Evolutionary conservation across 2,113 vertebrate species (phyloP).

Genomic region (Gnathonemus echidnorhynchus): DNA sequence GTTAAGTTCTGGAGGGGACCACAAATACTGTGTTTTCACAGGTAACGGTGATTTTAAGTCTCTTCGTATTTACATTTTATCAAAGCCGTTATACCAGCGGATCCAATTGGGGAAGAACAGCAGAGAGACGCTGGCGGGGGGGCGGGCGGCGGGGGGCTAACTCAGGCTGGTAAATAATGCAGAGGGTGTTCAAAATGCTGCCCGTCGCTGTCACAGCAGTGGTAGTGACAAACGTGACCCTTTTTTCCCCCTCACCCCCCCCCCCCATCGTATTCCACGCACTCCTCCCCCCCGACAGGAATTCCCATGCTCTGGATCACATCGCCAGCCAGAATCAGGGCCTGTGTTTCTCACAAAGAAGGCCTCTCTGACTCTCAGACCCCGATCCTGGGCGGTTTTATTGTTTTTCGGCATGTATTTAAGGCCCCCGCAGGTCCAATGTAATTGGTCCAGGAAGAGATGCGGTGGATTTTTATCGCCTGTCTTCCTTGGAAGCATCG

Average conservation of each 20-base stretch:
- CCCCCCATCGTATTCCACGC: neutral
- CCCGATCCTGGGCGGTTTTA: neutral
- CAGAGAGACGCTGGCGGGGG: slow-evolving; percentile 11
- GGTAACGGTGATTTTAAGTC: too few relatives aligned
- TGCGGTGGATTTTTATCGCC: neutral
- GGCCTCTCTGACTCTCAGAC: neutral
- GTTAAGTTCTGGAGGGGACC: too few relatives aligned
- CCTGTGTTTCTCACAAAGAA: neutral
- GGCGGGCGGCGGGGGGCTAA: neutral
- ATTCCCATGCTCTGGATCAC: neutral
- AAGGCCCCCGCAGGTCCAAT: neutral
- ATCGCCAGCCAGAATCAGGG: neutral
- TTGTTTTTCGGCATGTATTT: neutral
- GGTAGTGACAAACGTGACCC: neutral
- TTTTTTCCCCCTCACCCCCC: slow-evolving; percentile 4
- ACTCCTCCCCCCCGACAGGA: too few relatives aligned
- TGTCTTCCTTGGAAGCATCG: neutral
- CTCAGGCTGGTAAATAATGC: slow-evolving; percentile 19
- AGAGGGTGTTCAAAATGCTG: slow-evolving; percentile 1
- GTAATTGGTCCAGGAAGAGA: neutral
- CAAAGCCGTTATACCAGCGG: neutral
- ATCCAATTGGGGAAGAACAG: slow-evolving; percentile 44
- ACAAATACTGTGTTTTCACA: too few relatives aligned
- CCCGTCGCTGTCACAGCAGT: slow-evolving; percentile 6
- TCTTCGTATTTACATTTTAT: neutral